These are phyloP conservation scores for Lepilemur septentrionalis DNA, from an alignment of 2,797 vertebrate species.

Conservation along the genomic window DNA sequence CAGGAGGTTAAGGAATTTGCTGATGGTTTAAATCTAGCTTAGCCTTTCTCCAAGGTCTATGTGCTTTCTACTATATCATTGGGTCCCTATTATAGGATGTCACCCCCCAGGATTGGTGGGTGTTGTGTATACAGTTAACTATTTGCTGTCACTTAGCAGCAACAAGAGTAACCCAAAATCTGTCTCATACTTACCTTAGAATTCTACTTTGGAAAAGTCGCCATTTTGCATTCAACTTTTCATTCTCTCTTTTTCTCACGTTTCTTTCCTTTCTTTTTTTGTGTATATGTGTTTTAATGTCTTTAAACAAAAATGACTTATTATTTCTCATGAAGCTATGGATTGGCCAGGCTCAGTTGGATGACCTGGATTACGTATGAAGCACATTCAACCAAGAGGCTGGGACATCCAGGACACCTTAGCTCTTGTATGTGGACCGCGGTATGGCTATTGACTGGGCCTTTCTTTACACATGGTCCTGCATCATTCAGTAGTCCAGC, in stretches of 20 bases:
- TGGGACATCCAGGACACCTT: background rate
- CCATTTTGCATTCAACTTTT: background rate
- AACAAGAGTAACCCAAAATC: background rate
- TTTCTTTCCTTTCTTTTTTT: background rate
- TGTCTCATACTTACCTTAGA: background rate
- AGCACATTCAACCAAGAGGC: background rate
- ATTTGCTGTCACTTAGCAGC: background rate
- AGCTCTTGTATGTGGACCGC: background rate
- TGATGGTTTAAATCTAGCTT: background rate
- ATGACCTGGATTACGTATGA: background rate
- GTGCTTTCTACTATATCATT: background rate
- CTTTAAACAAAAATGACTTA: background rate
- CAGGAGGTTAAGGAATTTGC: background rate
- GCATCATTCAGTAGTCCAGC: background rate
- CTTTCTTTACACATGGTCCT: background rate
- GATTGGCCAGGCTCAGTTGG: background rate
- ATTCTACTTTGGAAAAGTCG: constrained; percentile 22
- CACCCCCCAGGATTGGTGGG: background rate
- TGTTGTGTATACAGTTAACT: background rate
- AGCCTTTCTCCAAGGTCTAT: background rate
- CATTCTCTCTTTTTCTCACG: background rate
- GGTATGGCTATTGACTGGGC: background rate
- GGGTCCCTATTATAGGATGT: background rate
- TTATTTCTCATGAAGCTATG: background rate
- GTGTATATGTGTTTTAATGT: background rate